Base-by-base conservation (phyloP, 64 coral and sea anemone genomes). In the Pachyseris speciosa region DNA sequence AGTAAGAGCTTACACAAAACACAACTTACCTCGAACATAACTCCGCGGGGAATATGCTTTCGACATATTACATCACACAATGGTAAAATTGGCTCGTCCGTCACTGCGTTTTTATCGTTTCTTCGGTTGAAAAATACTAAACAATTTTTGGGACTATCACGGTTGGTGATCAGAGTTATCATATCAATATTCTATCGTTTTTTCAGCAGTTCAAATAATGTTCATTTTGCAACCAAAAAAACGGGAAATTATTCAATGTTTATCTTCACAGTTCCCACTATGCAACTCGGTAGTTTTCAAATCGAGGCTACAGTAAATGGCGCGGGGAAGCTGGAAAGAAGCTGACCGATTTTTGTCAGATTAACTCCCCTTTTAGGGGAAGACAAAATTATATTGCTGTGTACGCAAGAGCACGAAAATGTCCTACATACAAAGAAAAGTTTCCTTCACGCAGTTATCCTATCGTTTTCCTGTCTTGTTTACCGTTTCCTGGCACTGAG, bases 251-350 rank as follows among this genome's bases (percentile, higher is more conserved):
- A 19, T 22, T 36, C 36, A 45, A 11, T 61, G 32, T 81, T 63
- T 81, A 81, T 81, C 75, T 81, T 81, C 24, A 0, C 58, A 61
- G 22, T 61, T 61, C 77, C 77, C 77, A 81, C 34, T 37, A 81
- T 81, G 31, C 77, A 81, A 20, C 55, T 22, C 37, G 12, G 22
- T 38, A 38, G 9, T 25, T 37, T 37, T 81, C 20, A 40, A 61
- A 39, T 40, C 77, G 53, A 81, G 69, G 69, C 66, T 69, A 72
- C 0, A 1, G 27, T 13, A 74, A 24, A 43, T 74, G 40, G 70
- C 70, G 70, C 20, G 16, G 64, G 10, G 8, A 31, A 10, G 5
- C 7, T 27, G 30, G 61, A 64, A 64, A 64, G 60, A n/a, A n/a
- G n/a, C n/a, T n/a, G n/a, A n/a, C n/a, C n/a, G n/a, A n/a, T n/a